Conservation (phyloP, 92 coral and sea anemone species). For the Plumapathes pennacea region DNA sequence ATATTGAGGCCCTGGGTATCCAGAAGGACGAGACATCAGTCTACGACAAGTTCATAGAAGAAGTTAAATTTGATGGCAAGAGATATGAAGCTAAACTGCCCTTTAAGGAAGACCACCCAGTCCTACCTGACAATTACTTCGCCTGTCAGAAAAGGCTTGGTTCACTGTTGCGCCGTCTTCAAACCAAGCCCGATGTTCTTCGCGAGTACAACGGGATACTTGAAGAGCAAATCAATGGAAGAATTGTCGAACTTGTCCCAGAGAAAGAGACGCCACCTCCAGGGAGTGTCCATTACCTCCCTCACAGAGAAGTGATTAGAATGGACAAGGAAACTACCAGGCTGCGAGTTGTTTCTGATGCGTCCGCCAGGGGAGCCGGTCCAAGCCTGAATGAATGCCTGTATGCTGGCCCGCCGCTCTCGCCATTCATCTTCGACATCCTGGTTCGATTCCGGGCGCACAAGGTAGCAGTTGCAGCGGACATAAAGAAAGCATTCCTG, state of each 20-base stretch:
- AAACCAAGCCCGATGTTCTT: slow-evolving; percentile 12
- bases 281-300: slow-evolving; percentile 27
- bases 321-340: slow-evolving; percentile 33
- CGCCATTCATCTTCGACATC: slow-evolving; percentile 27
- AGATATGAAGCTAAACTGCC: slow-evolving; percentile 47
- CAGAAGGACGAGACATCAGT: slow-evolving; percentile 29
- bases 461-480: slow-evolving; percentile 24
- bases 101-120: slow-evolving; percentile 30
- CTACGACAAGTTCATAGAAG: slow-evolving; percentile 26
- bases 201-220: slow-evolving; percentile 13
- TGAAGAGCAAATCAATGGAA: slow-evolving; percentile 9
- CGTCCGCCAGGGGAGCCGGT: slow-evolving; percentile 20
- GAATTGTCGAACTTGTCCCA: slow-evolving; percentile 27
- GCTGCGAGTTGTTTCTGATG: slow-evolving; percentile 37
- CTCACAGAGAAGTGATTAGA: slow-evolving; percentile 36
- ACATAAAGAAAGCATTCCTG: slow-evolving; percentile 41
- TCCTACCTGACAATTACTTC: slow-evolving; percentile 23
- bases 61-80: slow-evolving; percentile 25
- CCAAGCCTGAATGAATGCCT: slow-evolving; percentile 37
- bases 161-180: slow-evolving; percentile 10
- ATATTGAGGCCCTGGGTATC: slow-evolving; percentile 38
- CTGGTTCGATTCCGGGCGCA: slow-evolving; percentile 15
- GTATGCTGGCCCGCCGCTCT: slow-evolving; percentile 37
- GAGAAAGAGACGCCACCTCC: neutral
- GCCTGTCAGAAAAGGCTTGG: slow-evolving; percentile 30